Evolutionary conservation across 2,113 vertebrate species (phyloP).

Genomic region (Pollachius pollachius): DNA sequence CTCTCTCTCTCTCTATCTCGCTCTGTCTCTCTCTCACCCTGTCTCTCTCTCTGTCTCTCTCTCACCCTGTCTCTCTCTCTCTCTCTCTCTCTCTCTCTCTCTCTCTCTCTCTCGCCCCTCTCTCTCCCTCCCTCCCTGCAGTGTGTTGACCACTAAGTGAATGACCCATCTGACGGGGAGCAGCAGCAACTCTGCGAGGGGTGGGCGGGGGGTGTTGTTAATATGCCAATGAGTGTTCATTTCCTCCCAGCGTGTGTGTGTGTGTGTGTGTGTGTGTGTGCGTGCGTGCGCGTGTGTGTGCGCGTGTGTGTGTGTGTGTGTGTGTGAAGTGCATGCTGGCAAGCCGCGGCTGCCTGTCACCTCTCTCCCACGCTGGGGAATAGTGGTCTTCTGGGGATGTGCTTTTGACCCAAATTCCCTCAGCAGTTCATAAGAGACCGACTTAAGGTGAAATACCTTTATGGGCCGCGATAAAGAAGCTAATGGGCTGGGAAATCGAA

Average conservation of each 20-base stretch:
- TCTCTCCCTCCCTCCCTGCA: not conserved
- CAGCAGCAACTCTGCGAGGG: conserved; percentile 38
- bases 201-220: conserved; percentile 61
- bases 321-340: conserved; percentile 34
- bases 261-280: too few relatives aligned
- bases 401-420: conserved; percentile 63
- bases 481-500: conserved; percentile 59
- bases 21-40: too few relatives aligned
- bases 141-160: conserved; percentile 59
- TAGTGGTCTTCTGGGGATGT: conserved; percentile 8
- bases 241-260: conserved; percentile 25
- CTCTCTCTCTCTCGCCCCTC: too few relatives aligned
- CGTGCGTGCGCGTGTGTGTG: too few relatives aligned
- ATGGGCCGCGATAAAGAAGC: conserved; percentile 51
- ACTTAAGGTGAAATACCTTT: conserved; percentile 59
- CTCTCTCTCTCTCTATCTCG: too few relatives aligned
- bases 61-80: too few relatives aligned
- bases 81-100: too few relatives aligned
- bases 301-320: too few relatives aligned
- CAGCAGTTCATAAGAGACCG: conserved; percentile 40
- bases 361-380: conserved; percentile 48
- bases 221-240: conserved; percentile 62
- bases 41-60: too few relatives aligned
- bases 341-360: conserved; percentile 52
- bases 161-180: conserved; percentile 69